These are phyloP conservation scores for Pelecanus crispus DNA, from an alignment of 2,113 vertebrate genomes.

Conservation along the genomic window DNA sequence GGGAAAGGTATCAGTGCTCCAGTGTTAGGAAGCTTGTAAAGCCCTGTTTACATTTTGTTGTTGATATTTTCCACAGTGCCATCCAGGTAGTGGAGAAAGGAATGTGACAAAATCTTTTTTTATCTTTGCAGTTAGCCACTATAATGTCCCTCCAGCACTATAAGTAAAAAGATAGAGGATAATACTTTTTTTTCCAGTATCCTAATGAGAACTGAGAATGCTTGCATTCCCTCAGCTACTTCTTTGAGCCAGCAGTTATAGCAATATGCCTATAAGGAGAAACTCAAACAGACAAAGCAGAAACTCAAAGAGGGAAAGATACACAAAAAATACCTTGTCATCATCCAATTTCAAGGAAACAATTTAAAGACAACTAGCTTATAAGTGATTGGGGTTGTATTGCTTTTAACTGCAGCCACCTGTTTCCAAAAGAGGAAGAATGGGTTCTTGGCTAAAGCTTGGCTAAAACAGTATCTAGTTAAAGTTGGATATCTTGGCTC, in stretches of 20 bases:
- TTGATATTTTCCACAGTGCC: background rate
- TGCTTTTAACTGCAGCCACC: slow-evolving; percentile 28
- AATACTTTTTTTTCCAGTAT: background rate
- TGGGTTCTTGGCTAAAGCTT: background rate
- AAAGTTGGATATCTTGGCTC: background rate
- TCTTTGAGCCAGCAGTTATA: slow-evolving; percentile 15
- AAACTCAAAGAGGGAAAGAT: background rate
- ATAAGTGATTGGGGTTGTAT: slow-evolving; percentile 28
- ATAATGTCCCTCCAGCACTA: background rate
- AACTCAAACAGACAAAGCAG: background rate
- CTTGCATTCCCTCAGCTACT: background rate
- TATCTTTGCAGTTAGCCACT: background rate
- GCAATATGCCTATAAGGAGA: background rate
- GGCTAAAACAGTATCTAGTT: background rate
- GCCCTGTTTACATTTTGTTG: background rate
- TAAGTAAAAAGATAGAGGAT: background rate
- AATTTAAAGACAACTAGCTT: slow-evolving; percentile 40
- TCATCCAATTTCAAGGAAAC: background rate
- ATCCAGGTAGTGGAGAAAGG: background rate
- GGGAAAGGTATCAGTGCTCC: background rate
- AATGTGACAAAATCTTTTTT: background rate
- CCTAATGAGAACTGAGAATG: background rate
- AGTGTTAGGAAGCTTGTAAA: background rate
- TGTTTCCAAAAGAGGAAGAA: background rate
- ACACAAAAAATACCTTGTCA: background rate